Evolutionary conservation across 1,140 invertebrate genomes (phyloP).

Genomic region (Caerostris extrusa): DNA sequence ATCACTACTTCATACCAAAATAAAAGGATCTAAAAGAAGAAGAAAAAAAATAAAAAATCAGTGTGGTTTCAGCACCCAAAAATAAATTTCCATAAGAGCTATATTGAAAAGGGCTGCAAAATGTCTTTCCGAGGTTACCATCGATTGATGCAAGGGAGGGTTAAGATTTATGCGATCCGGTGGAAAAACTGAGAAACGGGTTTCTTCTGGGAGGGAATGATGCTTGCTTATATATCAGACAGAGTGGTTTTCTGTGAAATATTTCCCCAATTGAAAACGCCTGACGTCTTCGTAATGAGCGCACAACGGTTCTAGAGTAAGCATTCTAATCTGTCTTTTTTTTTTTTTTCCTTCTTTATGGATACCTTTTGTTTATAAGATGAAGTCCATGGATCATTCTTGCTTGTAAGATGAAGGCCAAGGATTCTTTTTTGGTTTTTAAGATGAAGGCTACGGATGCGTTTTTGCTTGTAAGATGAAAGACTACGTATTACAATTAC

Average conservation of each 20-base stretch:
- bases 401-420: too few species aligned
- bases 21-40: neutral
- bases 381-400: too few species aligned
- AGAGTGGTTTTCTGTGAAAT: neutral
- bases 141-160: neutral
- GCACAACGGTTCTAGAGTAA: too few species aligned
- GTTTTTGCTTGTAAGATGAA: too few species aligned
- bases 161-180: conserved; percentile 39
- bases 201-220: neutral
- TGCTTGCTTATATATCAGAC: neutral
- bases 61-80: conserved; percentile 44
- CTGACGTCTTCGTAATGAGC: conserved; percentile 4
- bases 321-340: too few species aligned
- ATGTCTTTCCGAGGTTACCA: conserved; percentile 51
- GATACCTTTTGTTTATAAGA: too few species aligned
- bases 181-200: neutral
- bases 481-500: too few species aligned
- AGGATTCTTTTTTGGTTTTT: neutral
- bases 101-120: conserved; percentile 48
- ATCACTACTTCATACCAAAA: conserved; percentile 20
- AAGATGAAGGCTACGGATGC: neutral
- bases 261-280: neutral
- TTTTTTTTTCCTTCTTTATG: too few species aligned
- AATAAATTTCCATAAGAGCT: conserved; percentile 71
- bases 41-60: conserved; percentile 11